These are phyloP conservation scores for Cistogaster globosa DNA, from an alignment of 2,888 invertebrate genomes.

Conservation along the genomic window DNA sequence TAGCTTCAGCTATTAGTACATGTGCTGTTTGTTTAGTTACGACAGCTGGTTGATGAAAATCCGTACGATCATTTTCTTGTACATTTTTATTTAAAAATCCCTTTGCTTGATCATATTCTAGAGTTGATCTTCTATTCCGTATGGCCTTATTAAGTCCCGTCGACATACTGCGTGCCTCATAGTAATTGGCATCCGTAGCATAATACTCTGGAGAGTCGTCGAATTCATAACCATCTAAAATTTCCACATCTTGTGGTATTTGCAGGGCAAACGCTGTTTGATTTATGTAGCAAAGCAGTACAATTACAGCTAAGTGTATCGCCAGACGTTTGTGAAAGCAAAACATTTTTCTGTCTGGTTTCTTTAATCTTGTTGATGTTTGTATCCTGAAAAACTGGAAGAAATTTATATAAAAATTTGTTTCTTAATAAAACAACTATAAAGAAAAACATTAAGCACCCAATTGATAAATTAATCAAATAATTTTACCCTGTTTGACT, in stretches of 20 bases:
- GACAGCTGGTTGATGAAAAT: constrained; percentile 29
- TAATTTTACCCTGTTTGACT: too few species aligned
- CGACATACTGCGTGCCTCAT: constrained; percentile 76
- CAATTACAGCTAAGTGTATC: constrained; percentile 34
- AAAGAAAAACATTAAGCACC: background rate
- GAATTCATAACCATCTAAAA: constrained; percentile 78
- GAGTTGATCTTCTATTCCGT: constrained; percentile 77
- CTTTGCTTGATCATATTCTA: constrained; percentile 75
- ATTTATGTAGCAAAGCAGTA: constrained; percentile 19
- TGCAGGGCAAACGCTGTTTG: constrained; percentile 71
- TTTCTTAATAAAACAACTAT: too few species aligned
- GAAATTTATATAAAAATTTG: background rate
- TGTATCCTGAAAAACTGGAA: background rate
- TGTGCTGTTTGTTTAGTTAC: constrained; percentile 55
- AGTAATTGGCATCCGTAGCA: constrained; percentile 76
- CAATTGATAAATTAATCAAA: too few species aligned
- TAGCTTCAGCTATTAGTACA: constrained; percentile 67
- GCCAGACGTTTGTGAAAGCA: constrained; percentile 47
- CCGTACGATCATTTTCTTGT: constrained; percentile 60
- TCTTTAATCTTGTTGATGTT: constrained; percentile 20
- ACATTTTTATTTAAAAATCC: constrained; percentile 57
- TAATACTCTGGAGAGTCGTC: constrained; percentile 77
- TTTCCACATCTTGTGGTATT: constrained; percentile 79
- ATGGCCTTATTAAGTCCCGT: constrained; percentile 76
- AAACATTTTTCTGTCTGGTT: constrained; percentile 45